Conservation (phyloP, 1,140 invertebrate genomes). For the Pogonus chalceus region DNA sequence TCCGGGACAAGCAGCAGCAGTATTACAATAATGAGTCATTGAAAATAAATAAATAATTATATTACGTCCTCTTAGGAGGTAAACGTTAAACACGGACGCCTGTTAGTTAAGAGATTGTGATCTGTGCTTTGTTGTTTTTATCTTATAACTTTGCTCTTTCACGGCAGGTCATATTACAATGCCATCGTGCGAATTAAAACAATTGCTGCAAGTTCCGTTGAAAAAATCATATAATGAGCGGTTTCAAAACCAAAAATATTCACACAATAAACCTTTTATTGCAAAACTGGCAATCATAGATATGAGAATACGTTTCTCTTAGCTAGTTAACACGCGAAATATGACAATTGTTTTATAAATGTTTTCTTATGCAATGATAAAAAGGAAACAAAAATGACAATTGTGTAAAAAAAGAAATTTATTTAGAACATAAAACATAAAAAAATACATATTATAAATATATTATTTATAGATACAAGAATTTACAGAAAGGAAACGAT, state of each 20-base stretch:
- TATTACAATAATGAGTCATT: background rate
- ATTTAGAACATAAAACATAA: slow-evolving; percentile 36
- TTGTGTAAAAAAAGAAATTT: slow-evolving; percentile 28
- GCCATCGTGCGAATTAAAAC: background rate
- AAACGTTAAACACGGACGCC: no score
- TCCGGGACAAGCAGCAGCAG: background rate
- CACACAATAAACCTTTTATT: no score
- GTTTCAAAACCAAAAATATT: slow-evolving; percentile 1
- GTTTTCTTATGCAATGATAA: background rate
- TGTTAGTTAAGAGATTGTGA: no score
- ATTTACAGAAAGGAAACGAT: slow-evolving; percentile 34
- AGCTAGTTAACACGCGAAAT: no score
- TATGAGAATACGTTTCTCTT: no score
- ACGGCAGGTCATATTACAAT: slow-evolving; percentile 2
- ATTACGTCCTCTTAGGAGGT: background rate
- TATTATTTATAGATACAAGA: slow-evolving; percentile 34
- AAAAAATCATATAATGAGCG: background rate
- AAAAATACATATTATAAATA: slow-evolving; percentile 30
- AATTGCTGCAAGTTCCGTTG: background rate
- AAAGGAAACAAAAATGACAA: background rate
- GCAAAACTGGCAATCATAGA: no score
- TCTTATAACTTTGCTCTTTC: background rate
- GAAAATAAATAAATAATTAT: background rate
- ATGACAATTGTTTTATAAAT: background rate
- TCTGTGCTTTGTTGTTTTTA: background rate